Conservation (phyloP, 2,888 invertebrate species). For the Yponomeuta sedellus region DNA sequence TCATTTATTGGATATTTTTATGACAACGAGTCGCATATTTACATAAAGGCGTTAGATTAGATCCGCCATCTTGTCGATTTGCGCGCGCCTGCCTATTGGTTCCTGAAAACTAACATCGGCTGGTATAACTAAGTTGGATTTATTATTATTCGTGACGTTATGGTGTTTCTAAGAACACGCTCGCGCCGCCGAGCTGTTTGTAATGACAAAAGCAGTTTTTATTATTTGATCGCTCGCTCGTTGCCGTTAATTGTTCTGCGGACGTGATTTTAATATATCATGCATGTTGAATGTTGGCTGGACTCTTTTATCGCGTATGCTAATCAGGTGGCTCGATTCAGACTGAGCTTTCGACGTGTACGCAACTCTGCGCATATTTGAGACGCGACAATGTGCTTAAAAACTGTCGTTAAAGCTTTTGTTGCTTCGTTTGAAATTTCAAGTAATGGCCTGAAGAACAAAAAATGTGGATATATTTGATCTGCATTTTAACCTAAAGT, state of each 20-base stretch:
- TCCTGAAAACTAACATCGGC: constrained; percentile 16
- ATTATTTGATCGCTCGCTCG: constrained; percentile 70
- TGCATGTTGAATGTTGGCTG: constrained; percentile 50
- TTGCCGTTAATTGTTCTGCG: constrained; percentile 67
- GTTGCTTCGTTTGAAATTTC: constrained; percentile 1
- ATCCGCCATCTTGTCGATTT: constrained; percentile 49
- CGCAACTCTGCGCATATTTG: constrained; percentile 21
- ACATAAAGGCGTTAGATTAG: constrained; percentile 10
- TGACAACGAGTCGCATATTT: constrained; percentile 9
- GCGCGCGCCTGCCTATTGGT: constrained; percentile 27
- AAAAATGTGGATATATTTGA: background rate
- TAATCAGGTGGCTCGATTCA: constrained; percentile 43
- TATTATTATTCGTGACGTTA: constrained; percentile 49
- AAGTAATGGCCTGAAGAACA: background rate
- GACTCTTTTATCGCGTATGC: constrained; percentile 63
- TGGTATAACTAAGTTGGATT: constrained; percentile 8
- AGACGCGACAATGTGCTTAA: constrained; percentile 10
- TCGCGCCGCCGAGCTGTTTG: constrained; percentile 45
- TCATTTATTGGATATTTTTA: constrained; percentile 10
- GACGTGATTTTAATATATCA: constrained; percentile 75
- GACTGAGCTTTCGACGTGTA: constrained; percentile 17
- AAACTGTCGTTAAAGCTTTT: constrained; percentile 38
- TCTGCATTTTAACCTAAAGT: background rate
- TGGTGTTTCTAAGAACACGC: constrained; percentile 54
- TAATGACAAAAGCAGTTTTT: constrained; percentile 70